Base-by-base conservation (phyloP, 2,888 invertebrate genomes). In the Tachystola acroxantha region DNA sequence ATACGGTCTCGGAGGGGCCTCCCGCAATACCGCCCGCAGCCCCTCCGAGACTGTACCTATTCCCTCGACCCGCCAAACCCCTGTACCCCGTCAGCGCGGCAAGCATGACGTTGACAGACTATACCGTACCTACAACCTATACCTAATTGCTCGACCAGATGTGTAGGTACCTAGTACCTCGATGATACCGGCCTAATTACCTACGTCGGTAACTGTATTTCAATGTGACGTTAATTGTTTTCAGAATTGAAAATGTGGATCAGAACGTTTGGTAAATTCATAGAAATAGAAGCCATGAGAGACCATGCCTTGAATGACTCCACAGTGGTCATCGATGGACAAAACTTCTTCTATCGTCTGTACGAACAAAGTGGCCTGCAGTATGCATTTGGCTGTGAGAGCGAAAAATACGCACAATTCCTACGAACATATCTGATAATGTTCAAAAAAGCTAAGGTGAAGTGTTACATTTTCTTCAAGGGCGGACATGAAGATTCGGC, bases 401-500 rank as follows among this genome's bases (percentile, higher is more conserved):
- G 56, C 7, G 46, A 71, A 20, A 39, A 40, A 25, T 66, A 56
- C 19, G 68, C 63, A 2, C 19, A 43, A 1, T 48, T 45, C 20
- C 9, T 74, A 7, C 57, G 40, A 42, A 13, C 37, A 2, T 34
- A 42, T 7, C 43, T 72, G 0, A 29, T 10, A 7, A 58, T 48
- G 39, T 74, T 59, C 40, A 55, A 54, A 39, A 33, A 48, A 7
- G 63, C 65, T 5, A 60, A 65, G 11, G 39, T 73, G 0, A 52
- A 48, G 34, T 70, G 68, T 28, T 57, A 56, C 33, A 45, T 68
- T 16, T 33, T 74, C 10, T 56, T 73, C 27, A 63, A 72, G 51
- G 67, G 70, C 2, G 63, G 67, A 0, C 49, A 61, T 19, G 11
- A 36, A 10, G 40, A 57, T 10, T 37, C 53, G 0, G 19, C 48